Evolutionary conservation across 2,113 vertebrate species (phyloP).

Genomic region (Apodemus sylvaticus): DNA sequence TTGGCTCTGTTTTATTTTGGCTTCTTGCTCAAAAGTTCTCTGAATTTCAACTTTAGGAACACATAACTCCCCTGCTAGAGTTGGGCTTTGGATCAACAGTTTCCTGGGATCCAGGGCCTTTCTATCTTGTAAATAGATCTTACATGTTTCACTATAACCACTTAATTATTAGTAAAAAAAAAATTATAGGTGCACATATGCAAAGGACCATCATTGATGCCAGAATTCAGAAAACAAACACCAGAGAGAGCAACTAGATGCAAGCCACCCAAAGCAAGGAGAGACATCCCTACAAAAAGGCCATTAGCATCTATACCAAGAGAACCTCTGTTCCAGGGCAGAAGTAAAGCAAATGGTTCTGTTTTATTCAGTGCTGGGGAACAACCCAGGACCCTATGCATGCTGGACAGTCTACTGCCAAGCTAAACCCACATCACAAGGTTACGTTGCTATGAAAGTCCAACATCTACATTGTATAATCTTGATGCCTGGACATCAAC

Average conservation of each 20-base stretch:
- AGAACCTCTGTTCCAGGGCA: not conserved
- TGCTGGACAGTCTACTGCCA: not conserved
- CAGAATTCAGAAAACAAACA: not conserved
- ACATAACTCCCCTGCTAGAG: not conserved
- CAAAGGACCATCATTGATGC: not conserved
- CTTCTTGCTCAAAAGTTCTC: not conserved
- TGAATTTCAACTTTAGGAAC: not conserved
- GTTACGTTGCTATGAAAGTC: not conserved
- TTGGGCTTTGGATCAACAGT: not conserved
- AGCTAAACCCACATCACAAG: not conserved
- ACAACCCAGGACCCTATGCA: not conserved
- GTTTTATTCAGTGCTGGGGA: not conserved
- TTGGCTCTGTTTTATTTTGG: not conserved
- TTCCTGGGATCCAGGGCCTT: constrained; percentile 11
- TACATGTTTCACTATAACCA: not conserved
- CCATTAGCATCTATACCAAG: not conserved
- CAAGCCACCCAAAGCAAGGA: not conserved
- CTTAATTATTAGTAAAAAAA: not conserved
- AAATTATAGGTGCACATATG: not conserved
- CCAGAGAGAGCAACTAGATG: not conserved
- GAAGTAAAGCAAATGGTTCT: not conserved
- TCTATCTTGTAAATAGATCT: not conserved
- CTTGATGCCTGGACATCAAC: not conserved
- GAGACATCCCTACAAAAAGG: not conserved
- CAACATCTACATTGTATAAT: not conserved